Evolutionary conservation across 53 echinoderm and acorn worm species (phyloP).

Genomic region (Actinopyga echinites): DNA sequence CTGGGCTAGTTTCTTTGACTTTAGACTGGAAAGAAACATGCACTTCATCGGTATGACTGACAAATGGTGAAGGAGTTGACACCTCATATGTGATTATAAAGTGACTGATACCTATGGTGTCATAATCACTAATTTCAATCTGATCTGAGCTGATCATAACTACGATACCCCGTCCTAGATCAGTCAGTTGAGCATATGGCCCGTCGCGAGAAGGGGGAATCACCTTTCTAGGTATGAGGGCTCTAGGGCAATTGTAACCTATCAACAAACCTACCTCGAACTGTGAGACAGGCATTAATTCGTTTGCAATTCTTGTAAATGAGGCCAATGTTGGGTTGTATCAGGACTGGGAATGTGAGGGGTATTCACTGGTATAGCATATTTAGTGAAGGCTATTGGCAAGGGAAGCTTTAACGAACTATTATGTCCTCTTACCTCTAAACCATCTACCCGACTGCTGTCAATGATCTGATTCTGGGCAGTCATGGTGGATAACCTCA

Average conservation of each 20-base stretch:
- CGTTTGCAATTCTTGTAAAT: not conserved
- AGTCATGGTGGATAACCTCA: conserved; percentile 6
- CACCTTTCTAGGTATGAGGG: not conserved
- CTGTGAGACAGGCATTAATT: not conserved
- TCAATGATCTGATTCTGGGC: not conserved
- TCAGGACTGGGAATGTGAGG: not conserved
- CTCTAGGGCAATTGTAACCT: not conserved
- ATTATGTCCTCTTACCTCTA: not conserved
- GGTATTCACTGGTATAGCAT: not conserved
- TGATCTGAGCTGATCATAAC: conserved; percentile 11
- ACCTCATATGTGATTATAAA: not conserved
- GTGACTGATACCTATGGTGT: not conserved
- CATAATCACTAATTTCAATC: not conserved
- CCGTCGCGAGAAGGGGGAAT: not conserved
- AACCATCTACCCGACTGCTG: not conserved
- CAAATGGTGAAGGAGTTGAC: not conserved
- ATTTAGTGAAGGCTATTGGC: not conserved
- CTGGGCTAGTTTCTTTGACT: not conserved
- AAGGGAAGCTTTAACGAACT: not conserved
- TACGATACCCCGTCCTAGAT: too few species aligned
- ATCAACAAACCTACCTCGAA: not conserved
- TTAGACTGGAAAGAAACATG: not conserved
- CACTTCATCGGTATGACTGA: not conserved
- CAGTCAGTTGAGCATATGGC: conserved; percentile 8
- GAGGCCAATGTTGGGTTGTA: not conserved